Evolutionary conservation across 2,888 invertebrate genomes (phyloP).

Genomic region (Bellardia bayeri): DNA sequence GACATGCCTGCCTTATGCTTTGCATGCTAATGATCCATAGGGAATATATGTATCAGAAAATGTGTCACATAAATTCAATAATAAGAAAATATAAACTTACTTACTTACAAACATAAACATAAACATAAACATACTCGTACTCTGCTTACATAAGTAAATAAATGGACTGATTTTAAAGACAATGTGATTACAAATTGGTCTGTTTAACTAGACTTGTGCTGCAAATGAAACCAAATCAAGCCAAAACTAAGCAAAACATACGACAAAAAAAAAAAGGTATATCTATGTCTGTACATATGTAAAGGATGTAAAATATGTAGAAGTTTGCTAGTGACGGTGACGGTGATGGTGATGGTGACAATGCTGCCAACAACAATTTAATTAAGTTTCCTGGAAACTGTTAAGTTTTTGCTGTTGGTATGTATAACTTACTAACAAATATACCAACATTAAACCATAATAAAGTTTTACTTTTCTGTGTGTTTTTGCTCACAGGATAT

Average conservation of each 20-base stretch:
- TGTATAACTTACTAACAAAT: neutral
- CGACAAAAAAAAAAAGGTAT: neutral
- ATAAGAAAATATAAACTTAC: neutral
- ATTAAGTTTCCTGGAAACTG: slow-evolving; percentile 29
- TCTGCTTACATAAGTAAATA: neutral
- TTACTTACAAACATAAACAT: too few species aligned
- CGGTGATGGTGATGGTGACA: neutral
- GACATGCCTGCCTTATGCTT: neutral
- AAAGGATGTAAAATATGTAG: neutral
- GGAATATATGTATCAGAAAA: neutral
- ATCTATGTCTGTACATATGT: neutral
- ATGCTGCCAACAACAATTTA: slow-evolving; percentile 36
- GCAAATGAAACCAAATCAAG: too few species aligned
- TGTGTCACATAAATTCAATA: slow-evolving; percentile 13
- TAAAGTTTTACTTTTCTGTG: neutral
- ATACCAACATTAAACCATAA: neutral
- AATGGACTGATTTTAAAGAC: neutral
- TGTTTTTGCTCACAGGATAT: neutral
- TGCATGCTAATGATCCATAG: slow-evolving; percentile 25
- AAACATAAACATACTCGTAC: too few species aligned
- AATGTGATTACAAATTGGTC: neutral
- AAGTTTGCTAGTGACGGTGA: neutral
- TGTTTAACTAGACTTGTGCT: neutral
- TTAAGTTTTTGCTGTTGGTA: slow-evolving; percentile 4
- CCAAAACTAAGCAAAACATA: too few species aligned